Evolutionary conservation across 2,113 vertebrate species (phyloP).

Genomic region (Mola mola): DNA sequence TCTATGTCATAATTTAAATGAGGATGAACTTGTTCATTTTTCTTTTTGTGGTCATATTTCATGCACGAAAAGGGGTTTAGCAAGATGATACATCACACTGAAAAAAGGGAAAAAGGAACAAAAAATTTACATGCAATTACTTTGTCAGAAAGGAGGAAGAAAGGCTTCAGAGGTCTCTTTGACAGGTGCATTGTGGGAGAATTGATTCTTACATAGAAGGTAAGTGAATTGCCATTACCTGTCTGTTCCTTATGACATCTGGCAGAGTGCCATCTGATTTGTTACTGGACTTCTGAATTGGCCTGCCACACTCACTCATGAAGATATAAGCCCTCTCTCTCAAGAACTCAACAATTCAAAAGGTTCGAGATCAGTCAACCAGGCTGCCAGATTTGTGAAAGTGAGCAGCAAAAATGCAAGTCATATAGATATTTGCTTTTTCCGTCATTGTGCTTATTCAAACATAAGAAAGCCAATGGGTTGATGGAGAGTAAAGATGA

Average conservation of each 20-base stretch:
- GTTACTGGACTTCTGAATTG: conserved; percentile 93
- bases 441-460: conserved; percentile 44
- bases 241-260: conserved; percentile 95
- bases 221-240: conserved; percentile 99
- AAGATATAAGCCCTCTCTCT: conserved; percentile 86
- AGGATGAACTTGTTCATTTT: conserved; percentile 84
- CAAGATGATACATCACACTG: conserved; percentile 92
- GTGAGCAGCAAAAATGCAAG: conserved; percentile 81
- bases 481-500: neutral
- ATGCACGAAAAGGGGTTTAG: conserved; percentile 85
- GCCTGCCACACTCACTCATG: conserved; percentile 84
- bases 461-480: conserved; percentile 31
- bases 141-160: conserved; percentile 94
- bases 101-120: conserved; percentile 82
- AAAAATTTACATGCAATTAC: conserved; percentile 95
- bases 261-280: conserved; percentile 94
- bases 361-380: conserved; percentile 83
- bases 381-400: conserved; percentile 82
- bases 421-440: conserved; percentile 73
- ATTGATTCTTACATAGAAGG: conserved; percentile 94
- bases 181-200: conserved; percentile 99
- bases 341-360: conserved; percentile 86
- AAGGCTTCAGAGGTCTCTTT: conserved; percentile 95
- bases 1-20: conserved; percentile 86
- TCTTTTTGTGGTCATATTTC: conserved; percentile 86